phyloP scores from a whole-genome alignment of 2,113 vertebrate species.

The Columba livia region DNA sequence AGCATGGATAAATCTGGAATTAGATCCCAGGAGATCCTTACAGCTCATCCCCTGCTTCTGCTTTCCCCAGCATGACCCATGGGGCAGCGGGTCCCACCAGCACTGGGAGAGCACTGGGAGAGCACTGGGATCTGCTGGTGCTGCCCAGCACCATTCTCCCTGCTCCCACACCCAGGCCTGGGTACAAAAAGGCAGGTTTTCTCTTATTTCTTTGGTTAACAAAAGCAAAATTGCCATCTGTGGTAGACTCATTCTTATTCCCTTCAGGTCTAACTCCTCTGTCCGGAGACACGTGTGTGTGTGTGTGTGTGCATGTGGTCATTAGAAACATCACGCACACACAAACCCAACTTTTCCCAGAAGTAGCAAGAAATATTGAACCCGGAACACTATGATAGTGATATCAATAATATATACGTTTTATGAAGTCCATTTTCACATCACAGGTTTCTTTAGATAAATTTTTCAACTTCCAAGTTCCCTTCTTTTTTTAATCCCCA shows the following conservation, averaged over 20 bases:
- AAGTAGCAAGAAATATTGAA: conserved; percentile 11
- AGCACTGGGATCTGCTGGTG: rapidly evolving
- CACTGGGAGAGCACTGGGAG: rapidly evolving
- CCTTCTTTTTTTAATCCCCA: not conserved
- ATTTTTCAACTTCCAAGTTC: conserved; percentile 31
- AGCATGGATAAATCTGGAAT: not conserved
- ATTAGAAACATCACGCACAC: not conserved
- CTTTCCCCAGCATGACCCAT: not conserved
- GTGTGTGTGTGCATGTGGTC: not conserved
- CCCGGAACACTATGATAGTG: not conserved
- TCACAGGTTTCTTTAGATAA: conserved; percentile 39
- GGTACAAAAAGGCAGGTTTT: not conserved
- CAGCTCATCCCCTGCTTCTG: not conserved
- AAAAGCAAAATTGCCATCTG: not conserved
- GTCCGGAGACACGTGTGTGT: not conserved
- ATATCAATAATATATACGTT: conserved; percentile 33
- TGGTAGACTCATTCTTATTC: not conserved
- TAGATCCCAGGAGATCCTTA: not conserved
- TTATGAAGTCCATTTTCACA: conserved; percentile 43
- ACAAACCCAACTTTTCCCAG: not conserved
- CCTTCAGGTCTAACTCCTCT: not conserved
- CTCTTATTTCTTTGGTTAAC: conserved; percentile 26
- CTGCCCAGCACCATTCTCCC: not conserved
- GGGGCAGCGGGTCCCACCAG: not conserved
- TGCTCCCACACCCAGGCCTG: not conserved